Conservation (phyloP, 2,113 vertebrate species). For the Carassius auratus region DNA sequence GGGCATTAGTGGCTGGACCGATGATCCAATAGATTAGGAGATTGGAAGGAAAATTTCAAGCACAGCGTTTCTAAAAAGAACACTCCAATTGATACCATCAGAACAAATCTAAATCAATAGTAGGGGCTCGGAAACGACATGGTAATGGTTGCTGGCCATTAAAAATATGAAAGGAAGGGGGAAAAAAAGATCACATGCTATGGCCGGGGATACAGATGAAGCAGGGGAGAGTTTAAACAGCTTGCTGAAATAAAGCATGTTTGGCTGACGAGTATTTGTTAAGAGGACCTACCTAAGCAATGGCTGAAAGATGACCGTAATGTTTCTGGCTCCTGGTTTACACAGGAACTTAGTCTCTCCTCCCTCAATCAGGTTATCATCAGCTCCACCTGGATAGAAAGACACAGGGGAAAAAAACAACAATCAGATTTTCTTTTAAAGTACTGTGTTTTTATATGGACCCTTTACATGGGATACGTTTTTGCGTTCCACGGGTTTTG, state of each 20-base stretch:
- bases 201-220: neutral
- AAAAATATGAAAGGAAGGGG: constrained; percentile 24
- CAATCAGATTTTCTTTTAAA: neutral
- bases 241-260: constrained; percentile 31
- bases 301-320: constrained; percentile 96
- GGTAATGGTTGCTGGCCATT: neutral
- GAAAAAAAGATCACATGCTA: neutral
- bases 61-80: constrained; percentile 29
- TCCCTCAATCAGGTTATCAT: constrained; percentile 97
- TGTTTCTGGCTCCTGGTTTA: constrained; percentile 96
- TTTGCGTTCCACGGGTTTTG: neutral
- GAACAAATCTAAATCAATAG: constrained; percentile 44
- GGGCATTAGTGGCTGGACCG: constrained; percentile 50
- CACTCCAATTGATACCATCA: constrained; percentile 37
- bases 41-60: constrained; percentile 50
- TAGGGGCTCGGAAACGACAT: neutral
- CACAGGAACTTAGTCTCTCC: constrained; percentile 97
- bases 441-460: neutral
- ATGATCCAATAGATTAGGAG: constrained; percentile 47
- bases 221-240: neutral
- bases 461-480: neutral
- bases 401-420: constrained; percentile 13
- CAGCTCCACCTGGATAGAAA: constrained; percentile 84
- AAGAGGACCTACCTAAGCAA: constrained; percentile 84
- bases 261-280: neutral